Evolutionary conservation across 2,797 vertebrate genomes (phyloP).

Genomic region (Cottoperca gobio): DNA sequence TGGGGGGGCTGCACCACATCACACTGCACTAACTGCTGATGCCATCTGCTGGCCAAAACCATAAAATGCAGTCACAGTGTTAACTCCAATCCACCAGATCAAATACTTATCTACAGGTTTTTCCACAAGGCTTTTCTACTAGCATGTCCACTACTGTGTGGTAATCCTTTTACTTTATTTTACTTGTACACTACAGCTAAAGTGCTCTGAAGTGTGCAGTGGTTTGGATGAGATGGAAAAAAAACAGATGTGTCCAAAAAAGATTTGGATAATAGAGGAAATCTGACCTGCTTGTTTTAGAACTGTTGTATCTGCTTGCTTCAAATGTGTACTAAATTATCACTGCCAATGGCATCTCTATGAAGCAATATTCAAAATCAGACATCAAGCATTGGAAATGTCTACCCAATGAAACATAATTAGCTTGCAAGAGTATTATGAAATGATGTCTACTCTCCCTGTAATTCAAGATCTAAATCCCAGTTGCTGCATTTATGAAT

Average conservation of each 20-base stretch:
- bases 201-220: background rate
- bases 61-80: slow-evolving; percentile 58
- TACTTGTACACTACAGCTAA: background rate
- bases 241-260: slow-evolving; percentile 11
- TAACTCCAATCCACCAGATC: slow-evolving; percentile 25
- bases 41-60: slow-evolving; percentile 82
- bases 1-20: slow-evolving; percentile 24
- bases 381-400: slow-evolving; percentile 55
- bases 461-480: slow-evolving; percentile 67
- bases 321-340: slow-evolving; percentile 26
- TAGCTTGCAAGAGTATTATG: slow-evolving; percentile 60
- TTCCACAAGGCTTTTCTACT: background rate
- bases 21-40: slow-evolving; percentile 74
- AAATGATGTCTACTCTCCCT: slow-evolving; percentile 59
- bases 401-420: slow-evolving; percentile 57
- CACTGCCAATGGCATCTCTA: slow-evolving; percentile 23
- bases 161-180: background rate
- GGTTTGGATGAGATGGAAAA: slow-evolving; percentile 12
- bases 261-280: background rate
- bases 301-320: slow-evolving; percentile 8
- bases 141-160: slow-evolving; percentile 9
- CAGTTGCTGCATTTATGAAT: slow-evolving; percentile 69
- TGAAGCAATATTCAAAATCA: slow-evolving; percentile 36
- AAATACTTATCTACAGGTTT: slow-evolving; percentile 9
- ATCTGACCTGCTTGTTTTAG: background rate